Base-by-base conservation (phyloP, 2,888 invertebrate species). In the Cloeon dipterum region DNA sequence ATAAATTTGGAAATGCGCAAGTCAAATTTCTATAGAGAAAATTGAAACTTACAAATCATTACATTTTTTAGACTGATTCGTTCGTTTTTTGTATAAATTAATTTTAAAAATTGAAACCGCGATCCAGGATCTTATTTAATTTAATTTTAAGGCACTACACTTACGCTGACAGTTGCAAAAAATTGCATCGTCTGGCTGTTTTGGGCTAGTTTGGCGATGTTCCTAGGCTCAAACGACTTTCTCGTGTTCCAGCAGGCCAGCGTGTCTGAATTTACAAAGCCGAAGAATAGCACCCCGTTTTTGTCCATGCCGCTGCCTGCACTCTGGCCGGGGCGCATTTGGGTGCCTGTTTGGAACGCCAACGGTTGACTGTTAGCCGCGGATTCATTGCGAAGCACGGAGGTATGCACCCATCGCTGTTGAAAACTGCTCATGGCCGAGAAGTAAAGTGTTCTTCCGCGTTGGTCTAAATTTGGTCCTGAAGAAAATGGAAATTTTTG, bases 341-440 rank as follows among this genome's bases (percentile, higher is more conserved):
- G 35, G 3, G 34, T 26, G n/a, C 39, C 43, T 4, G 40, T 39
- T 4, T 33, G 23, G 17, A 34, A 38, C 3, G 18, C 38, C 4
- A 21, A 16, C 4, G 34, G 32, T n/a, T 13, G 26, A 3, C 18
- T 3, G 2, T 20, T 34, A 13, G 26, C 32, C 4, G n/a, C 13
- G 10, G 8, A 38, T 10, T 18, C 5, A 20, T 38, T 38, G 17
- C 26, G 19, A 8, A 38, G 38, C 13, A 34, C n/a, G 5, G 11
- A 5, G 7, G 34, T 71, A 11, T 59, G 57, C 3, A 76, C 68
- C 46, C 66, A 69, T 40, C 71, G 68, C 49, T 76, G 75, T 0
- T 68, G 65, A 32, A 59, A 61, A 37, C 75, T 63, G 1, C 75
- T 72, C 44, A 77, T 58, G 0, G 74, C 62, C 49, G 77, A 76